A percentile compares a stretch with the other conserved stretches of the same genome.
phyloP scores from a whole-genome alignment of 2,797 vertebrate species.

The Danio choprae region DNA sequence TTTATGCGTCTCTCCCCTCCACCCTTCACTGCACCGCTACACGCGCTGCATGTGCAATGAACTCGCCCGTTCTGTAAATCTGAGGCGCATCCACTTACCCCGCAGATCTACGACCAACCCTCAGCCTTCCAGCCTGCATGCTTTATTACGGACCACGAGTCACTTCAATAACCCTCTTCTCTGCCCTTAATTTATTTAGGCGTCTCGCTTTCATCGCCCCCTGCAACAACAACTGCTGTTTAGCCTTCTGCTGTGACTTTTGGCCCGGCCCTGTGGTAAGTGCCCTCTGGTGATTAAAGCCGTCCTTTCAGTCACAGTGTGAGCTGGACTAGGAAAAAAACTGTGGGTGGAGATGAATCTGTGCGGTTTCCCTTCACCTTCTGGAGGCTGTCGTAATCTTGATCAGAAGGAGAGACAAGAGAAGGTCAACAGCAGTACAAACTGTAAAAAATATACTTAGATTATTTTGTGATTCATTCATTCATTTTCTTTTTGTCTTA shows the following conservation, averaged over 20 bases:
- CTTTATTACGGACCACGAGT: constrained; percentile 43
- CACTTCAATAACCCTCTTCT: constrained; percentile 37
- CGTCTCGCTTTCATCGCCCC: constrained; percentile 19
- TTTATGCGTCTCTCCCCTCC: constrained; percentile 54
- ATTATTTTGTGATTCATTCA: no score
- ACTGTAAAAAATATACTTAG: no score
- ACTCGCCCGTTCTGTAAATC: constrained; percentile 58
- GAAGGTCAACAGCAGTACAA: not conserved
- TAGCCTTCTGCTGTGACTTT: constrained; percentile 26
- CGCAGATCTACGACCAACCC: constrained; percentile 53
- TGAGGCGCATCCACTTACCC: constrained; percentile 37
- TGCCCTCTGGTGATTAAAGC: constrained; percentile 33
- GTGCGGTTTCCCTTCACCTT: not conserved
- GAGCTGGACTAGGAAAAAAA: constrained; percentile 8
- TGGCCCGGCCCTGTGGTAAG: not conserved
- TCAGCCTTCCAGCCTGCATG: constrained; percentile 8
- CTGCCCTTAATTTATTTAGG: constrained; percentile 30
- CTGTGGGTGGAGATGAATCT: constrained; percentile 33
- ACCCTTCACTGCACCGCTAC: constrained; percentile 51
- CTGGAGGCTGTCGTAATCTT: not conserved
- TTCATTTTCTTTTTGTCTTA: no score
- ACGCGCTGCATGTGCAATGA: constrained; percentile 54
- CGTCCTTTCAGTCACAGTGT: not conserved
- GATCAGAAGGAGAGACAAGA: constrained; percentile 5
- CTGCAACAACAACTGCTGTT: constrained; percentile 42